Evolutionary conservation across 2,113 vertebrate genomes (phyloP).

Genomic region (Mola mola): DNA sequence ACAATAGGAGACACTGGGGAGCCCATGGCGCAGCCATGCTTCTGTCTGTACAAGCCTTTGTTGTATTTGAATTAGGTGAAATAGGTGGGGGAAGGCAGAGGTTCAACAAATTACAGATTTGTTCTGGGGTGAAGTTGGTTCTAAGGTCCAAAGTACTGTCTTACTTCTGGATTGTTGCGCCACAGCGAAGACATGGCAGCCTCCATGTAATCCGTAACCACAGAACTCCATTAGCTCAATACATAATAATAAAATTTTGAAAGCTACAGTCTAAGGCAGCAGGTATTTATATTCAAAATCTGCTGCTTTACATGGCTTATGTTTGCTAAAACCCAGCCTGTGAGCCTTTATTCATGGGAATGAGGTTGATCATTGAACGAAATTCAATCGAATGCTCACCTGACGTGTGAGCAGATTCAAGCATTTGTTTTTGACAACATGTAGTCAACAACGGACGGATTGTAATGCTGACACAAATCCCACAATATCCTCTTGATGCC

Average conservation of each 20-base stretch:
- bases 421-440: conserved; percentile 6
- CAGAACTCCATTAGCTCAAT: conserved; percentile 18
- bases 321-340: not conserved
- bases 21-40: too few species aligned
- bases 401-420: conserved; percentile 5
- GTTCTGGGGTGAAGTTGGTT: too few species aligned
- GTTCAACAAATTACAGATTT: too few species aligned
- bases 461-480: not conserved
- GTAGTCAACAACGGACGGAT: not conserved
- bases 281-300: not conserved
- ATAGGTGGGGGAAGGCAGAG: too few species aligned
- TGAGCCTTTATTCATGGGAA: conserved; percentile 5
- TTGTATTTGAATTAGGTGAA: too few species aligned
- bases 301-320: not conserved
- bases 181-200: conserved; percentile 21
- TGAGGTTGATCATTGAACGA: conserved; percentile 11
- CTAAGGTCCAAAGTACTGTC: too few species aligned
- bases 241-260: conserved; percentile 14
- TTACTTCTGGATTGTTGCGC: conserved; percentile 6
- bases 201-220: conserved; percentile 47
- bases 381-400: conserved; percentile 1
- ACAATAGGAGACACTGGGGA: too few species aligned
- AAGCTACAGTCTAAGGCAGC: not conserved
- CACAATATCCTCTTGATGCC: not conserved
- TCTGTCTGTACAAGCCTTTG: too few species aligned